phyloP scores from a whole-genome alignment of 2,113 vertebrate genomes.

The Verasper variegatus region DNA sequence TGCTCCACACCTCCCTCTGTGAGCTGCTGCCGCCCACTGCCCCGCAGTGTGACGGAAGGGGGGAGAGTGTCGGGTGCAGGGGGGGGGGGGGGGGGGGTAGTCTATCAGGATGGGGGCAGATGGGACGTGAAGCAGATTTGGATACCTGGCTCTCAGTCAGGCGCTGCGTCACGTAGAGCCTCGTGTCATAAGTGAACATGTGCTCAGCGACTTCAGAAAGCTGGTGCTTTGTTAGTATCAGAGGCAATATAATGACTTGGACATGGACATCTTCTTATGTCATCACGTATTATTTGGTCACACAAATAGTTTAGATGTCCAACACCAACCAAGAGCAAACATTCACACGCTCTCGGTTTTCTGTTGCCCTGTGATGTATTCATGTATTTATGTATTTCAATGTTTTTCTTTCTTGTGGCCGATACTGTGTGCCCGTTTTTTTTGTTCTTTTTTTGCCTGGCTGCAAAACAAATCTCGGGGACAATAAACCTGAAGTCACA shows the following conservation, averaged over 20 bases:
- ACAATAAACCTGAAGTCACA: not conserved
- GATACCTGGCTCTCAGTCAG: slow-evolving; percentile 32
- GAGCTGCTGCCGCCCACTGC: slow-evolving; percentile 42
- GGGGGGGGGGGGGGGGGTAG: not conserved
- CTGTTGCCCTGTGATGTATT: too few species aligned
- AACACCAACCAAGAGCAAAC: not conserved
- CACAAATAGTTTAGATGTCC: not conserved
- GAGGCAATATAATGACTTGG: too few species aligned
- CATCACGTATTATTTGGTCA: slow-evolving; percentile 22
- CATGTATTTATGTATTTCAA: too few species aligned
- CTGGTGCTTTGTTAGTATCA: too few species aligned
- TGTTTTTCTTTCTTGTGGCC: too few species aligned
- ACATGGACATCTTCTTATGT: not conserved
- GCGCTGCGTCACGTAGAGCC: not conserved
- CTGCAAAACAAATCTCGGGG: too few species aligned
- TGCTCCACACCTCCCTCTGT: slow-evolving; percentile 57
- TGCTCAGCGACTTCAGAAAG: not conserved
- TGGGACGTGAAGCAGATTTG: slow-evolving; percentile 50
- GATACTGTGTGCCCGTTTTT: too few species aligned
- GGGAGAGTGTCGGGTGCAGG: not conserved
- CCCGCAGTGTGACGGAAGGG: slow-evolving; percentile 34
- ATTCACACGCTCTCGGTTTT: too few species aligned
- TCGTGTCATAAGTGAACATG: not conserved
- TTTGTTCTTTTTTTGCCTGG: too few species aligned
- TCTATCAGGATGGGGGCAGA: slow-evolving; percentile 6